Percentiles rank a stretch among this genome's conserved stretches.
Conservation (phyloP, 2,113 vertebrate genomes). For the Melanerpes formicivorus region DNA sequence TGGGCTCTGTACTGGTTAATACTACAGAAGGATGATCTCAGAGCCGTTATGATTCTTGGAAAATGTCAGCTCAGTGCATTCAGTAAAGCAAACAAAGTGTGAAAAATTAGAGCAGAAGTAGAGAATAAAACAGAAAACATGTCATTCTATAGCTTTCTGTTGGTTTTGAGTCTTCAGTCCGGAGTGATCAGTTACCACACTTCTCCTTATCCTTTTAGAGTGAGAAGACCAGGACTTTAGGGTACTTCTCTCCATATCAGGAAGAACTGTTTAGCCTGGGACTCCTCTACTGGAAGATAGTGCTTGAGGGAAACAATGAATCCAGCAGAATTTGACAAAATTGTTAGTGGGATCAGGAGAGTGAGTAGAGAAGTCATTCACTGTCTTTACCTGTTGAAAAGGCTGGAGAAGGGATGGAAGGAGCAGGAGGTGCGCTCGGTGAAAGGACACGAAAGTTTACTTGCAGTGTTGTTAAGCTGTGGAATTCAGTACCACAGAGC, state of each 20-base stretch:
- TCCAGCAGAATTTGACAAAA: neutral
- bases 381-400: neutral
- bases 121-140: slow-evolving; percentile 25
- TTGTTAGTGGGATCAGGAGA: neutral
- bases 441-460: neutral
- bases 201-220: neutral
- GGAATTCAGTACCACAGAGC: neutral
- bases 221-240: neutral
- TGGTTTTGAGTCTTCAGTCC: neutral
- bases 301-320: neutral
- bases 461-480: neutral
- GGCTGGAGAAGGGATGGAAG: neutral
- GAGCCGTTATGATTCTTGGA: slow-evolving; percentile 1
- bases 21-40: neutral
- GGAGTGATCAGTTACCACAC: neutral
- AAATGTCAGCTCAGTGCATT: slow-evolving; percentile 43
- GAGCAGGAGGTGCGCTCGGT: neutral
- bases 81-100: slow-evolving; percentile 19
- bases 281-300: neutral
- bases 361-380: neutral
- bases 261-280: neutral
- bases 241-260: neutral
- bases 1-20: neutral
- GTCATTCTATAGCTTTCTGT: neutral
- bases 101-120: slow-evolving; percentile 23